These are phyloP conservation scores for Stegodyphus mimosarum DNA, from an alignment of 1,140 invertebrate species.

Conservation along the genomic window DNA sequence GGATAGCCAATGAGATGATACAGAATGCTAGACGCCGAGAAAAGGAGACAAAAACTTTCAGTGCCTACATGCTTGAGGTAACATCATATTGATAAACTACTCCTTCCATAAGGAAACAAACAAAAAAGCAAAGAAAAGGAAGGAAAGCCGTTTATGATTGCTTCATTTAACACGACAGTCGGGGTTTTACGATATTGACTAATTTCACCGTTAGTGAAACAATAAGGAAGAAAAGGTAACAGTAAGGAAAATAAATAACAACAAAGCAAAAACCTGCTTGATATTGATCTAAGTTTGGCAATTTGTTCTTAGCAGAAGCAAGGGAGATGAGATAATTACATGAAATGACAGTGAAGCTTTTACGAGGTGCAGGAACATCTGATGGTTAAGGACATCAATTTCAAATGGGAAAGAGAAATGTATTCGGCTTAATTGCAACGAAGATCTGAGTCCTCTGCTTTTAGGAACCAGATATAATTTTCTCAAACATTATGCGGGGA, in stretches of 20 bases:
- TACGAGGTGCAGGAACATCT: background rate
- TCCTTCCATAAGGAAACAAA: constrained; percentile 15
- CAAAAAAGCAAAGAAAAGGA: constrained; percentile 20
- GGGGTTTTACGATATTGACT: constrained; percentile 57
- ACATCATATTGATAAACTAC: constrained; percentile 52
- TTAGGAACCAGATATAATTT: no score
- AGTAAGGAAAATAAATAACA: background rate
- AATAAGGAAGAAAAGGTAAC: background rate
- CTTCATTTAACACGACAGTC: constrained; percentile 50
- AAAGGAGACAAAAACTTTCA: constrained; percentile 34
- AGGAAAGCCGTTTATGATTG: constrained; percentile 54
- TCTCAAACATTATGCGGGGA: no score
- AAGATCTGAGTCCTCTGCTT: no score
- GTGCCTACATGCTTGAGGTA: constrained; percentile 39
- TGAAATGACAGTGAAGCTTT: constrained; percentile 20
- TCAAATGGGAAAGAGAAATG: no score
- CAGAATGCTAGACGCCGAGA: constrained; percentile 3
- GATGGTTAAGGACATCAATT: no score
- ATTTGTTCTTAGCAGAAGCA: constrained; percentile 1
- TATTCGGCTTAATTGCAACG: no score
- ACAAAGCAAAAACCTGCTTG: background rate
- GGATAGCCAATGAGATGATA: constrained; percentile 31
- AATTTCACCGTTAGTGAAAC: constrained; percentile 34
- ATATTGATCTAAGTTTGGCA: constrained; percentile 22
- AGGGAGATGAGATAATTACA: constrained; percentile 47